These are phyloP conservation scores for Chaenodraco wilsoni DNA, from an alignment of 2,797 vertebrate genomes.

Conservation along the genomic window DNA sequence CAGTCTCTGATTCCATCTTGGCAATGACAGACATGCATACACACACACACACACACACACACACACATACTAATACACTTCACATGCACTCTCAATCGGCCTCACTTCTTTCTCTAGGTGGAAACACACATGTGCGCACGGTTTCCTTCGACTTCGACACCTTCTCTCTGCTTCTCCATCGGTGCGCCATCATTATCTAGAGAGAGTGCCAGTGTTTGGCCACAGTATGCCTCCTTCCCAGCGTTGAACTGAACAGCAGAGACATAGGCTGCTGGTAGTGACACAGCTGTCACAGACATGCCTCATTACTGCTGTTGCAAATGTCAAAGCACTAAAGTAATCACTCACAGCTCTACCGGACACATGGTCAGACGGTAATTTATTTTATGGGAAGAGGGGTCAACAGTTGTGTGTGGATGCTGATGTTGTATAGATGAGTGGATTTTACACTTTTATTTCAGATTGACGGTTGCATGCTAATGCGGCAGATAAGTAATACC, in stretches of 20 bases:
- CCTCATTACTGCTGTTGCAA: constrained; percentile 86
- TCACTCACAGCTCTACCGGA: constrained; percentile 81
- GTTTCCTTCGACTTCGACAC: constrained; percentile 74
- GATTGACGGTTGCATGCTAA: constrained; percentile 60
- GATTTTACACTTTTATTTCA: constrained; percentile 41
- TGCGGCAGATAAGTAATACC: constrained; percentile 68
- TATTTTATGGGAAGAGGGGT: constrained; percentile 73
- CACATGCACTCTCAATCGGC: constrained; percentile 59
- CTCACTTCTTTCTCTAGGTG: constrained; percentile 62
- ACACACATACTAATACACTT: constrained; percentile 42
- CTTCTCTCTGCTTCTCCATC: constrained; percentile 70
- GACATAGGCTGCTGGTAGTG: constrained; percentile 82
- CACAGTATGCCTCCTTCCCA: constrained; percentile 75
- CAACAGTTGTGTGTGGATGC: constrained; percentile 52
- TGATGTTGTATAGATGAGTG: constrained; percentile 43
- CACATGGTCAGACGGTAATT: constrained; percentile 73
- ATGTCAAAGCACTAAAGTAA: constrained; percentile 87
- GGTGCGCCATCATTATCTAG: constrained; percentile 81
- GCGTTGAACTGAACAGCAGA: constrained; percentile 76
- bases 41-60: constrained; percentile 44
- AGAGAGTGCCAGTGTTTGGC: constrained; percentile 81
- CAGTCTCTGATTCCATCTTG: constrained; percentile 79
- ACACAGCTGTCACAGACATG: constrained; percentile 85
- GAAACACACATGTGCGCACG: constrained; percentile 71
- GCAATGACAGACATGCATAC: constrained; percentile 70